Percentiles rank a stretch among this genome's conserved stretches.
phyloP scores from a whole-genome alignment of 2,797 vertebrate species.

The Capromys pilorides region DNA sequence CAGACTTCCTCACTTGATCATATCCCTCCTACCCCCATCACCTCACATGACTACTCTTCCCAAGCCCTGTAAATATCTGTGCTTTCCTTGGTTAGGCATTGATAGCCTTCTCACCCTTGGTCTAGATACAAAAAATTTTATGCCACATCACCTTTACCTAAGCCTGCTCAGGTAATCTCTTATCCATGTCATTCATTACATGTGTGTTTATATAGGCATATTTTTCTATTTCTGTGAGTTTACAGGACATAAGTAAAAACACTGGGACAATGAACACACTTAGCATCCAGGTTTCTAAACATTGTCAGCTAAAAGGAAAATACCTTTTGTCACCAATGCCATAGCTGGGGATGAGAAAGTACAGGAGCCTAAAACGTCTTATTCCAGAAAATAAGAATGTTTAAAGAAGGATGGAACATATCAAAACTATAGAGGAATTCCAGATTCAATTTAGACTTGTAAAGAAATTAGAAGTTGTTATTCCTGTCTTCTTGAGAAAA shows the following conservation, averaged over 20 bases:
- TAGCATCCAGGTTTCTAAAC: conserved; percentile 37
- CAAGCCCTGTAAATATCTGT: too few relatives aligned
- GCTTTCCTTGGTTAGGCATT: background rate
- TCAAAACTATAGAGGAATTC: conserved; percentile 24
- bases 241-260: background rate
- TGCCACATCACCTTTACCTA: background rate
- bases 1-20: too few relatives aligned
- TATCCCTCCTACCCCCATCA: too few relatives aligned
- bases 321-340: background rate
- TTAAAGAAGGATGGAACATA: conserved; percentile 1
- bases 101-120: background rate
- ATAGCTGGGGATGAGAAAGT: background rate
- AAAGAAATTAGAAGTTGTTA: conserved; percentile 35
- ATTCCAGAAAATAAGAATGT: conserved; percentile 36
- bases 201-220: background rate
- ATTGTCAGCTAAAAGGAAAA: background rate
- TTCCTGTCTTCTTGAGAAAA: conserved; percentile 23
- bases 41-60: too few relatives aligned
- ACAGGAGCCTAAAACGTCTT: conserved; percentile 26
- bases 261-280: background rate
- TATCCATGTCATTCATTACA: background rate
- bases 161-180: background rate
- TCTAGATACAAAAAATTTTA: background rate
- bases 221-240: conserved; percentile 37
- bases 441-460: conserved; percentile 10